Evolutionary conservation across 2,888 invertebrate species (phyloP).

Genomic region (Tenthredo notha): DNA sequence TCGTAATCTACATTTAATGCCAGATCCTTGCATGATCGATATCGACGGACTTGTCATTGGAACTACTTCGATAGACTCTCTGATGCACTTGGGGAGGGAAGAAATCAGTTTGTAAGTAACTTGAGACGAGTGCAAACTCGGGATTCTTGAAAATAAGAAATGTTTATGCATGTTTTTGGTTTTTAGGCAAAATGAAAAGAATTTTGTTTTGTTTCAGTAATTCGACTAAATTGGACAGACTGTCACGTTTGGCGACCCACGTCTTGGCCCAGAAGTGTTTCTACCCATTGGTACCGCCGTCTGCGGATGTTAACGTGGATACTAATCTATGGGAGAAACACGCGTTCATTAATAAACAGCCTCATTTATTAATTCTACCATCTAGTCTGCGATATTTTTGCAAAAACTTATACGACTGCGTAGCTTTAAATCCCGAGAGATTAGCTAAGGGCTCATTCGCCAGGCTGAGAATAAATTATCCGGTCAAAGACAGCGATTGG

Average conservation of each 20-base stretch:
- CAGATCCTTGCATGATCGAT: slow-evolving; percentile 91
- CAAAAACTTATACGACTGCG: slow-evolving; percentile 88
- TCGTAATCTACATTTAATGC: slow-evolving; percentile 84
- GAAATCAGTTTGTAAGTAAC: slow-evolving; percentile 88
- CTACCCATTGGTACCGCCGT: slow-evolving; percentile 90
- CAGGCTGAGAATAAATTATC: slow-evolving; percentile 80
- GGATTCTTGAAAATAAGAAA: too few relatives aligned
- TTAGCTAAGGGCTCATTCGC: slow-evolving; percentile 90
- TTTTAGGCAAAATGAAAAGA: background rate
- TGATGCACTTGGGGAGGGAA: slow-evolving; percentile 90
- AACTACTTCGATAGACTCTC: slow-evolving; percentile 89
- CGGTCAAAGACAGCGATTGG: slow-evolving; percentile 68
- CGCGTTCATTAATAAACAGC: slow-evolving; percentile 86
- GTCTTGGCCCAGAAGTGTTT: slow-evolving; percentile 88
- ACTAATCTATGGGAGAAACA: slow-evolving; percentile 86
- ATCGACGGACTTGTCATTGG: slow-evolving; percentile 89
- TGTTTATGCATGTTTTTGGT: too few relatives aligned
- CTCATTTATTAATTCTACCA: slow-evolving; percentile 91
- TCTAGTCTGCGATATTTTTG: slow-evolving; percentile 91
- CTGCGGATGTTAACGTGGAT: slow-evolving; percentile 85
- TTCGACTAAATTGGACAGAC: slow-evolving; percentile 82
- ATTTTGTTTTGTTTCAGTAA: slow-evolving; percentile 72
- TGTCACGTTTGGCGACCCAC: slow-evolving; percentile 88
- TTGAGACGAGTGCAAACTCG: background rate
- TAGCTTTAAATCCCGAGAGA: slow-evolving; percentile 93